Evolutionary conservation across 2,113 vertebrate species (phyloP), one percentile per base, ranked within the genome.

Genomic region (Eulacestoma nigropectus): DNA sequence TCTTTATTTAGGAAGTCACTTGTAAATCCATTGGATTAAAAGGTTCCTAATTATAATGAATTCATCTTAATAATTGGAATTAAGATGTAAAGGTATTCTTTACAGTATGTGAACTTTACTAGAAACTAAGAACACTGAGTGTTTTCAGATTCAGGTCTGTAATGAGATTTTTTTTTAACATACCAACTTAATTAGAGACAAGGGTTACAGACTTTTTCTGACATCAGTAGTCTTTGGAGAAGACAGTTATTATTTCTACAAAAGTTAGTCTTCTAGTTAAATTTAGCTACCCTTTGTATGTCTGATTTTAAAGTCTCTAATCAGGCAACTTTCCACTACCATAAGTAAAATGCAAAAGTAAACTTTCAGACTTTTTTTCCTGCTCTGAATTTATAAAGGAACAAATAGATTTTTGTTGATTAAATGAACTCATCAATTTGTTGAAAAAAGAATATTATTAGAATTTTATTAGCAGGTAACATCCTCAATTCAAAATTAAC

Each of bases 241-340:
- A 79, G 70, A 79, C 41, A 60, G 17, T 41, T 37, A 89, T 59
- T 89, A 41, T 68, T 90, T 79, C 81, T 55, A 73, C 32, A 20
- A 30, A 83, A 76, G 32, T 39, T 69, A 35, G 42, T 37, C 33
- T 70, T 65, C 57, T 53, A 46, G 44, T 87, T 94, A 91, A 90
- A 93, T 85, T 94, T 94, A 91, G 49, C 62, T 68, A 13, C 26
- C 8, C 17, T 77, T 81, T 91, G 16, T 84, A 67, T 68, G 46
- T 49, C 44, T 87, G 35, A 82, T 84, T 91, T 49, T 79, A 57
- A 68, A 89, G 60, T n/a, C 68, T 95, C 9, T 96, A 84, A 87
- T 91, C 78, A 90, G 22, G 25, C 32, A 91, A 41, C 41, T 76
- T 91, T 46, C 39, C 75, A 23, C 4, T 7, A 37, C 22, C 29